Conservation (phyloP, 2,113 vertebrate species). For the Oreochromis spilurus region DNA sequence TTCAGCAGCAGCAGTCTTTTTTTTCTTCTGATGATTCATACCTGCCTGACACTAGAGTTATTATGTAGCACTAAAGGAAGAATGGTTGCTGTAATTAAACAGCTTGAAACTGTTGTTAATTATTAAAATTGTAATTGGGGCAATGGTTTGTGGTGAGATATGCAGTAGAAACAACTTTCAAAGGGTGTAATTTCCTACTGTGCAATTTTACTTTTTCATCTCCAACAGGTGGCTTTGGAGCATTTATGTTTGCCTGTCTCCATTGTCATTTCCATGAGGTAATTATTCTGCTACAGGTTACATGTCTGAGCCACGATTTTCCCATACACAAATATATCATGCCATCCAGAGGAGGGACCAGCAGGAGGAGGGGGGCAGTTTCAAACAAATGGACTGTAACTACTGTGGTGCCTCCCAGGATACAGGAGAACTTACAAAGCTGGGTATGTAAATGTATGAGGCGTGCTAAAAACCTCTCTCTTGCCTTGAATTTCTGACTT, state of each 20-base stretch:
- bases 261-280: background rate
- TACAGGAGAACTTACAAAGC: background rate
- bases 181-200: background rate
- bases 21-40: background rate
- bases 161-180: background rate
- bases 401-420: background rate
- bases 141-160: background rate
- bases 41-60: background rate
- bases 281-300: background rate
- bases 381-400: background rate
- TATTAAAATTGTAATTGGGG: background rate
- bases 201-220: background rate
- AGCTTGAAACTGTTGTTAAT: background rate
- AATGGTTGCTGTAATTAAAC: background rate
- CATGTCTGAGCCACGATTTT: background rate
- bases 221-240: background rate
- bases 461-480: background rate
- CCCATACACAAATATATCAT: background rate
- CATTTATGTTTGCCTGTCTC: background rate
- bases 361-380: background rate
- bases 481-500: background rate
- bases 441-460: background rate
- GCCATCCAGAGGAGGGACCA: background rate
- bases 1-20: background rate
- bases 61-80: background rate